Evolutionary conservation across 2,113 vertebrate genomes (phyloP).

Genomic region (Albula glossodonta): DNA sequence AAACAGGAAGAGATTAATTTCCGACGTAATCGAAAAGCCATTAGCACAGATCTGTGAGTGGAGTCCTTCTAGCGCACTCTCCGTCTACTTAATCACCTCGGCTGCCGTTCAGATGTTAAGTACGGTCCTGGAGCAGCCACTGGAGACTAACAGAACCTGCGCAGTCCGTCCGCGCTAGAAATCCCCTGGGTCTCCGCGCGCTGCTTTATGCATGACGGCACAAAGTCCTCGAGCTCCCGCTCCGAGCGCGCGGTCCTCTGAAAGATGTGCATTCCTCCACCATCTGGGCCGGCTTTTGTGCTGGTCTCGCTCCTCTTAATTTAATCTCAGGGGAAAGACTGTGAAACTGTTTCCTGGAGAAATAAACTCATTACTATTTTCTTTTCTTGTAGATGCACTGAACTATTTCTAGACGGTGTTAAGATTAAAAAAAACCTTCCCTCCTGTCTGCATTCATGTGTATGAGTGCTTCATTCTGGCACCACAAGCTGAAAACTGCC

Average conservation of each 20-base stretch:
- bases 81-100: background rate
- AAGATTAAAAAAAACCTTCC: background rate
- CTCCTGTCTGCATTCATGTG: too few species aligned
- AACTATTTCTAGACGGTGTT: background rate
- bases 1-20: conserved; percentile 1
- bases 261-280: background rate
- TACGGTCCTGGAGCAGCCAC: conserved; percentile 12
- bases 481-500: too few species aligned
- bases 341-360: background rate
- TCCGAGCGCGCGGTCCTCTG: background rate
- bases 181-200: background rate
- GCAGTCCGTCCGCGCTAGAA: background rate
- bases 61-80: background rate
- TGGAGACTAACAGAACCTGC: background rate
- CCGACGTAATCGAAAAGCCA: conserved; percentile 27
- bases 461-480: too few species aligned
- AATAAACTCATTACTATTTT: background rate
- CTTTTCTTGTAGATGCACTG: background rate
- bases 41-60: conserved; percentile 23
- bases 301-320: background rate
- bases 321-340: background rate
- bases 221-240: background rate
- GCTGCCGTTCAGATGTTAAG: background rate
- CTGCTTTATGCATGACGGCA: background rate
- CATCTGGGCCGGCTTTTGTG: background rate